These are phyloP conservation scores for Aegotheles bennettii DNA, from an alignment of 2,113 vertebrate species.

Conservation along the genomic window DNA sequence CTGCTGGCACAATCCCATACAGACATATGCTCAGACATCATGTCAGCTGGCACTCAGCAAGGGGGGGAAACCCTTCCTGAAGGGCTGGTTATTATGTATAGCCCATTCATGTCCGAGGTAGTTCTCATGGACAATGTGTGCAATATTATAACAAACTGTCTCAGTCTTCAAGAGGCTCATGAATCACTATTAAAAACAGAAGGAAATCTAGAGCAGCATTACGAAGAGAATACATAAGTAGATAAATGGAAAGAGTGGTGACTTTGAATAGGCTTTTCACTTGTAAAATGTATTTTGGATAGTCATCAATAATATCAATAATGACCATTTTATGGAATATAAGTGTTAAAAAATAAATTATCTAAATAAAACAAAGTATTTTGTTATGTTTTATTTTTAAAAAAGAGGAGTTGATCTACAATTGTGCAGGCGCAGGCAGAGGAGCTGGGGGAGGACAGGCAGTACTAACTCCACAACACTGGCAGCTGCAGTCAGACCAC, in stretches of 20 bases:
- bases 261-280: background rate
- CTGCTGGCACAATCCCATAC: constrained; percentile 39
- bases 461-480: background rate
- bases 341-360: background rate
- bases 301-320: background rate
- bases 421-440: background rate
- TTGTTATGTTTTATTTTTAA: background rate
- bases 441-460: background rate
- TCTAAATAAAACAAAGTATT: background rate
- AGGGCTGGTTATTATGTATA: background rate
- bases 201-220: background rate
- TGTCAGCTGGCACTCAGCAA: constrained; percentile 15
- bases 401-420: background rate
- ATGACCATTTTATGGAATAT: background rate
- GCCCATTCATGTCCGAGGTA: background rate
- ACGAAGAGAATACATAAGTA: background rate
- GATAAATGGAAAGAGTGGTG: background rate
- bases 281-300: background rate
- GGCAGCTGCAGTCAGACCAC: background rate
- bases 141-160: background rate
- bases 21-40: constrained; percentile 38
- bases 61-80: background rate
- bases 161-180: background rate
- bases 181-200: background rate
- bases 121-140: background rate